These are phyloP conservation scores for Drosophila bunnanda DNA, from an alignment of 2,888 invertebrate genomes.

Conservation along the genomic window DNA sequence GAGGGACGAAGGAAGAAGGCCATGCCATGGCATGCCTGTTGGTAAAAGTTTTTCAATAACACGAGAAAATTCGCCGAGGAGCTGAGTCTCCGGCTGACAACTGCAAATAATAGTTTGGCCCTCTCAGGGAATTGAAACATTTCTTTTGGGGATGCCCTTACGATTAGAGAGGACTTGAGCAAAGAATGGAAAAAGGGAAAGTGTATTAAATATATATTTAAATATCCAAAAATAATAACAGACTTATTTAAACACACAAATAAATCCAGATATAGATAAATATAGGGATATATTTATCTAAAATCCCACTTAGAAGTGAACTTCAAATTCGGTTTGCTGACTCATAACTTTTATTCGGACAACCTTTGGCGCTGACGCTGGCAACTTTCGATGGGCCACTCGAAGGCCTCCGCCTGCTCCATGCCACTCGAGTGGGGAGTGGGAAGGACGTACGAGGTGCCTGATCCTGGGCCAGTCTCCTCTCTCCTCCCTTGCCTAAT, in stretches of 20 bases:
- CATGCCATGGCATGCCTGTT: constrained; percentile 48
- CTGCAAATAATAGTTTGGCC: constrained; percentile 77
- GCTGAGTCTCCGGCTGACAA: constrained; percentile 57
- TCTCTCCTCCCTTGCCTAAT: constrained; percentile 40
- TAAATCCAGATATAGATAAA: background rate
- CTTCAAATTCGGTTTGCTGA: constrained; percentile 5
- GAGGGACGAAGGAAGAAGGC: background rate
- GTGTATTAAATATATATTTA: background rate
- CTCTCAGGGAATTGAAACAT: constrained; percentile 37
- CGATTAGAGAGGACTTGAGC: background rate
- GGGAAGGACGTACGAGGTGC: constrained; percentile 2
- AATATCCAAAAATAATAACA: too few species aligned
- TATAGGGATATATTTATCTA: background rate
- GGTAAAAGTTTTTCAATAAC: constrained; percentile 74
- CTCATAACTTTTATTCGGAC: constrained; percentile 34
- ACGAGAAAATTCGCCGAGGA: constrained; percentile 60
- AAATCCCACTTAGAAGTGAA: background rate
- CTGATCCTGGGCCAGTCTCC: too few species aligned
- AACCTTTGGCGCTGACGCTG: constrained; percentile 57
- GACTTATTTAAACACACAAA: background rate
- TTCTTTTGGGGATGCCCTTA: constrained; percentile 9
- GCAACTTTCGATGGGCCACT: constrained; percentile 55
- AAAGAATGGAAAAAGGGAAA: background rate
- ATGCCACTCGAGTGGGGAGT: constrained; percentile 7
- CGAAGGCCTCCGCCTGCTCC: constrained; percentile 7